These are phyloP conservation scores for Trachelus tabidus DNA, from an alignment of 2,888 invertebrate species.

Conservation along the genomic window DNA sequence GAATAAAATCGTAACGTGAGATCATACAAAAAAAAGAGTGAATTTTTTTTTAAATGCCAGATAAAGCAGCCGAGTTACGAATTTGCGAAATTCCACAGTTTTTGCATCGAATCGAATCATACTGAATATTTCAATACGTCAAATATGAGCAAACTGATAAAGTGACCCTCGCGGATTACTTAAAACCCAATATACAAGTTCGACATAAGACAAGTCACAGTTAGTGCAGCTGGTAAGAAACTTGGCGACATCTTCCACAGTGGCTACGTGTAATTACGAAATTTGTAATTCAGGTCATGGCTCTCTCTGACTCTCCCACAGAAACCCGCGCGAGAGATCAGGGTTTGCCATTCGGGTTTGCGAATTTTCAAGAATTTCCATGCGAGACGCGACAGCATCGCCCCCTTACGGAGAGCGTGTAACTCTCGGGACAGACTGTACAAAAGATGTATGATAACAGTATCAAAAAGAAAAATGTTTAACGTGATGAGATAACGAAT, in stretches of 20 bases:
- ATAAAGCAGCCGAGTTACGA: background rate
- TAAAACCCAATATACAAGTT: background rate
- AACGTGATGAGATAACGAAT: background rate
- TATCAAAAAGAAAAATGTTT: background rate
- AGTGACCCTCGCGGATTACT: background rate
- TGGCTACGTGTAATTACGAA: background rate
- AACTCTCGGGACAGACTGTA: background rate
- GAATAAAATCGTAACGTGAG: background rate
- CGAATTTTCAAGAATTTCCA: background rate
- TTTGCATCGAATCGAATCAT: background rate
- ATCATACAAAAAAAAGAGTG: no score
- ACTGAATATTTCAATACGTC: background rate
- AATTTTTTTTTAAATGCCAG: background rate
- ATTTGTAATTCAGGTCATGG: background rate
- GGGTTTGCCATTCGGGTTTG: background rate
- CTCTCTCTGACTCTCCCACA: background rate
- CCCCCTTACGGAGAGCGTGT: background rate
- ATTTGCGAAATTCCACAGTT: background rate
- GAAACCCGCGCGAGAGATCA: background rate
- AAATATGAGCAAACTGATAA: no score
- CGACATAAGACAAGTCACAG: background rate
- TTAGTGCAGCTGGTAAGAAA: background rate
- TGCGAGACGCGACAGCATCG: background rate
- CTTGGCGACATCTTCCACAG: background rate
- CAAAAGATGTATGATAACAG: background rate